Percentiles rank a stretch among this genome's conserved stretches.
Conservation (phyloP, 2,797 vertebrate species). For the Lacerta agilis region DNA sequence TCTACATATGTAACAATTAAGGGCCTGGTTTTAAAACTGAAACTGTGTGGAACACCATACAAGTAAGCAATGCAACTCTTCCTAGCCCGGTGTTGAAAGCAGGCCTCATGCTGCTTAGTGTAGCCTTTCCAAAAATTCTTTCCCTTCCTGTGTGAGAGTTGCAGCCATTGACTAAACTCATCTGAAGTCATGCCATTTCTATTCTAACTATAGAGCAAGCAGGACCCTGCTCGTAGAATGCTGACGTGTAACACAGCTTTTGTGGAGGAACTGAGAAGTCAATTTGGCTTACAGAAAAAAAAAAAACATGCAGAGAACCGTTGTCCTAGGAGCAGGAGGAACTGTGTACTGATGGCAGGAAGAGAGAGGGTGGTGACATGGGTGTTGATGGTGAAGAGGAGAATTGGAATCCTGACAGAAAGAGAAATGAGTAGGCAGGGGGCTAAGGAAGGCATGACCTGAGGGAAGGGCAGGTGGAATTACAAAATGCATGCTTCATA, state of each 20-base stretch:
- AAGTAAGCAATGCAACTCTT: background rate
- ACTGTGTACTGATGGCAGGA: no score
- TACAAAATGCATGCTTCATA: background rate
- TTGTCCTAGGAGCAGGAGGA: no score
- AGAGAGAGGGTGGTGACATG: no score
- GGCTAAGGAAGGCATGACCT: no score
- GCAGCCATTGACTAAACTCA: background rate
- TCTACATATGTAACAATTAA: background rate
- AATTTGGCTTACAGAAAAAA: background rate
- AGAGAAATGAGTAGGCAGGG: no score
- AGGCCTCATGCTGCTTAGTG: background rate
- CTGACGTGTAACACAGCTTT: background rate
- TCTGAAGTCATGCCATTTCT: background rate
- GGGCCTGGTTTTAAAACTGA: background rate
- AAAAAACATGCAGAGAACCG: background rate
- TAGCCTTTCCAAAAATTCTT: background rate
- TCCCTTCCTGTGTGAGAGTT: conserved; percentile 12
- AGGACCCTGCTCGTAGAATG: background rate
- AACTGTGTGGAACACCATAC: background rate
- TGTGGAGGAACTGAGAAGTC: background rate
- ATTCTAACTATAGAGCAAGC: no score
- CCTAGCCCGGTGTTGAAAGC: background rate
- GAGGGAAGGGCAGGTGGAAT: no score
- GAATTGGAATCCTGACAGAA: no score
- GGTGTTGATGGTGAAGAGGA: no score